Evolutionary conservation across 1,140 invertebrate species (phyloP).

Genomic region (Drosophila bocki): DNA sequence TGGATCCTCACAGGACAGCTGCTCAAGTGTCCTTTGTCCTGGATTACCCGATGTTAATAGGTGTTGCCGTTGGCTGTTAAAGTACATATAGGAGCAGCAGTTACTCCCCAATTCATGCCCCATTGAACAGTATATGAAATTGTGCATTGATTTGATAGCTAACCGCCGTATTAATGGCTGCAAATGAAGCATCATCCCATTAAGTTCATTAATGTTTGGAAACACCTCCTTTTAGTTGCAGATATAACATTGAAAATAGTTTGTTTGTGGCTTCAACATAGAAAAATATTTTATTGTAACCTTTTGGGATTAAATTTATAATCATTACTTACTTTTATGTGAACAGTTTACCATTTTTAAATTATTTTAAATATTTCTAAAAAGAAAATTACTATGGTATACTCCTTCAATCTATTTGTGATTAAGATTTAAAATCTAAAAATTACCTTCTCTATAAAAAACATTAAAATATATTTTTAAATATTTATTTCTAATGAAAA

Average conservation of each 20-base stretch:
- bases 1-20: slow-evolving; percentile 23
- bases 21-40: slow-evolving; percentile 44
- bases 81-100: not conserved
- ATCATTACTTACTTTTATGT: not conserved
- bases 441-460: not conserved
- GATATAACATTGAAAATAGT: not conserved
- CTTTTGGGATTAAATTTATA: too few species aligned
- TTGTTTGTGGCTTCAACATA: not conserved
- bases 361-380: not conserved
- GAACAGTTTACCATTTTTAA: not conserved
- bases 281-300: not conserved
- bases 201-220: slow-evolving; percentile 28
- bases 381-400: too few species aligned
- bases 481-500: not conserved
- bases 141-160: slow-evolving; percentile 33
- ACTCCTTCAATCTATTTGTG: too few species aligned
- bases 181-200: slow-evolving; percentile 36
- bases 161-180: slow-evolving; percentile 63
- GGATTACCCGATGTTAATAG: slow-evolving; percentile 23
- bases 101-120: slow-evolving; percentile 64
- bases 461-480: not conserved
- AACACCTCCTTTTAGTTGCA: slow-evolving; percentile 13
- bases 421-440: too few species aligned
- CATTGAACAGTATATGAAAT: slow-evolving; percentile 57
- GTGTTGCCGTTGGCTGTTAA: slow-evolving; percentile 32